These are phyloP conservation scores for Grantiella picta DNA, from an alignment of 2,113 vertebrate genomes.

Conservation along the genomic window DNA sequence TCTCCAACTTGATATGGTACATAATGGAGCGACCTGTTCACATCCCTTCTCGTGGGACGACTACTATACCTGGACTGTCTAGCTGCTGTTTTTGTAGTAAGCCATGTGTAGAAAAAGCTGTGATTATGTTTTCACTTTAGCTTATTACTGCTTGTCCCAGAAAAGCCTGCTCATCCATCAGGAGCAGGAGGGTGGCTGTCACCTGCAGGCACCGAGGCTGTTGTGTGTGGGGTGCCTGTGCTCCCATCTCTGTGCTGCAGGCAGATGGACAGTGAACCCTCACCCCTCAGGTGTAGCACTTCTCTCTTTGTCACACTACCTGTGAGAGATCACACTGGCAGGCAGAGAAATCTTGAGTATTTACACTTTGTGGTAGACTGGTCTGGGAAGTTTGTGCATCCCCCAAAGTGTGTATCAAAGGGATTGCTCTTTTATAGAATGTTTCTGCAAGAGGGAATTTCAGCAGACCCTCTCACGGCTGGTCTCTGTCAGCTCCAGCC, in stretches of 20 bases:
- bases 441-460: background rate
- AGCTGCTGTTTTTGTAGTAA: background rate
- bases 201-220: background rate
- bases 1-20: background rate
- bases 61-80: background rate
- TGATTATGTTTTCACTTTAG: background rate
- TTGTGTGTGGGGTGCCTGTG: accelerated
- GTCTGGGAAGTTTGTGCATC: background rate
- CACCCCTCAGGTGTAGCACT: background rate
- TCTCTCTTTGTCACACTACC: accelerated
- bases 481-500: background rate
- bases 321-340: background rate
- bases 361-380: background rate
- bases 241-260: background rate
- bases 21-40: background rate
- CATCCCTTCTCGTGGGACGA: background rate
- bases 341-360: background rate
- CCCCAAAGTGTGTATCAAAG: background rate
- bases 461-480: background rate
- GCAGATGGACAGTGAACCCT: background rate
- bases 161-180: background rate
- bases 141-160: background rate
- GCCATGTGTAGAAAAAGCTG: background rate
- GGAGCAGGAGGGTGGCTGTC: background rate
- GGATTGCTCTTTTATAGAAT: background rate